These are phyloP conservation scores for Butorides virescens DNA, from an alignment of 2,113 vertebrate genomes.

Conservation along the genomic window DNA sequence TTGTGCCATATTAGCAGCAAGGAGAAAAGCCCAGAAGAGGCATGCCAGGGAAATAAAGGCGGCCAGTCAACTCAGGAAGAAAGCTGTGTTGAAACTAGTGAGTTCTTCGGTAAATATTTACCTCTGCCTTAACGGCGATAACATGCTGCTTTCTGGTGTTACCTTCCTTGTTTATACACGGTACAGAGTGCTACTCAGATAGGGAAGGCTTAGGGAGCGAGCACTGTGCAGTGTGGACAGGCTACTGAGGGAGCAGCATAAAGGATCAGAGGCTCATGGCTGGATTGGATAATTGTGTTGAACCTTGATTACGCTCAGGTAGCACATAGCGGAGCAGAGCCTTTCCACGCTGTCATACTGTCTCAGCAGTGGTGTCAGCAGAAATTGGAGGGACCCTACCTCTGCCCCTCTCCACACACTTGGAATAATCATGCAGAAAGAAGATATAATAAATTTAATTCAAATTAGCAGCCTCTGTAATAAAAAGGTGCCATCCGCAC, in stretches of 20 bases:
- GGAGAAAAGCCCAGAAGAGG: constrained; percentile 76
- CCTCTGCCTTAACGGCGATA: neutral
- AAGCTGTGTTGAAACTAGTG: constrained; percentile 75
- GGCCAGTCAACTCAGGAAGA: constrained; percentile 42
- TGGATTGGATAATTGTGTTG: neutral
- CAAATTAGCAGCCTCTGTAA: neutral
- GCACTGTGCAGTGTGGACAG: neutral
- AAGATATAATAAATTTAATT: neutral
- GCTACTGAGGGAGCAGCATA: neutral
- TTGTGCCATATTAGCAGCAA: constrained; percentile 70
- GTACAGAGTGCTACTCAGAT: neutral
- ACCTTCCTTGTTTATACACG: neutral
- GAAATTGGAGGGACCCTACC: neutral
- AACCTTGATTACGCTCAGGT: neutral
- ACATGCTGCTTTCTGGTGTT: neutral
- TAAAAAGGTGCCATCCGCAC: neutral
- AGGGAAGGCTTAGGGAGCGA: neutral
- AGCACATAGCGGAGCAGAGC: neutral
- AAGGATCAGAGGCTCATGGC: neutral
- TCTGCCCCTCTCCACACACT: neutral
- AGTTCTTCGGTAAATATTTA: constrained; percentile 17
- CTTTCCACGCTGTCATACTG: neutral
- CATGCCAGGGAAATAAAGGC: constrained; percentile 68
- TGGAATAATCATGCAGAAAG: neutral
- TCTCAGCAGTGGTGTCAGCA: neutral